Conservation (phyloP, 2,797 vertebrate genomes). For the Carduelis carduelis region DNA sequence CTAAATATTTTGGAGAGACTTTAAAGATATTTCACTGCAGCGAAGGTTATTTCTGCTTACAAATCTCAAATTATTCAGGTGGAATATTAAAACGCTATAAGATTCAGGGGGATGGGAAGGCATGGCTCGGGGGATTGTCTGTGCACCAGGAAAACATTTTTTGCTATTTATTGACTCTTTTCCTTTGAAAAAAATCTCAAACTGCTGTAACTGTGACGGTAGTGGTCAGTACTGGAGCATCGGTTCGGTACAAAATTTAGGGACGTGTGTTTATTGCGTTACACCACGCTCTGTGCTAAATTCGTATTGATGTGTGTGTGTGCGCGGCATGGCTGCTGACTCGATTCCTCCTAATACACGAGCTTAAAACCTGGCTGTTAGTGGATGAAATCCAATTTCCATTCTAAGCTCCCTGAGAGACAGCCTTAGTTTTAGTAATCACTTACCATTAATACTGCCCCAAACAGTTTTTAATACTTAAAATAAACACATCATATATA, state of each 20-base stretch:
- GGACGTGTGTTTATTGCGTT: background rate
- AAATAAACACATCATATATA: slow-evolving; percentile 1
- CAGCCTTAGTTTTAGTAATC: background rate
- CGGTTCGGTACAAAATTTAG: background rate
- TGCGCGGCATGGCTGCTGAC: slow-evolving; percentile 27
- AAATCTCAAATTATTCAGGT: background rate
- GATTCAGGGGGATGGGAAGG: background rate
- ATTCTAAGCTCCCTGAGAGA: slow-evolving; percentile 4
- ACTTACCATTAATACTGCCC: background rate
- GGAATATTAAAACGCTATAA: background rate
- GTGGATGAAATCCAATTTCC: slow-evolving; percentile 35
- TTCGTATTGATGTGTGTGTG: background rate
- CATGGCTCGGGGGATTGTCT: background rate
- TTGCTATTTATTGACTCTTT: background rate
- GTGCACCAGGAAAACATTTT: background rate
- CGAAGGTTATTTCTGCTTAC: background rate
- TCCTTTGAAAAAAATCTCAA: background rate
- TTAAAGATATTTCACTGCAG: background rate
- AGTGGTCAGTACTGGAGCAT: background rate
- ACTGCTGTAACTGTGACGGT: rapidly evolving
- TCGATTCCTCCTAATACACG: background rate
- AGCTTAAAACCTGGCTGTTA: slow-evolving; percentile 10
- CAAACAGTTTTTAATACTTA: slow-evolving; percentile 17
- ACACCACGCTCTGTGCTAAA: background rate
- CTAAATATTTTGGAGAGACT: background rate